Conservation (phyloP, 1,140 invertebrate species). For the Samia ricini region DNA sequence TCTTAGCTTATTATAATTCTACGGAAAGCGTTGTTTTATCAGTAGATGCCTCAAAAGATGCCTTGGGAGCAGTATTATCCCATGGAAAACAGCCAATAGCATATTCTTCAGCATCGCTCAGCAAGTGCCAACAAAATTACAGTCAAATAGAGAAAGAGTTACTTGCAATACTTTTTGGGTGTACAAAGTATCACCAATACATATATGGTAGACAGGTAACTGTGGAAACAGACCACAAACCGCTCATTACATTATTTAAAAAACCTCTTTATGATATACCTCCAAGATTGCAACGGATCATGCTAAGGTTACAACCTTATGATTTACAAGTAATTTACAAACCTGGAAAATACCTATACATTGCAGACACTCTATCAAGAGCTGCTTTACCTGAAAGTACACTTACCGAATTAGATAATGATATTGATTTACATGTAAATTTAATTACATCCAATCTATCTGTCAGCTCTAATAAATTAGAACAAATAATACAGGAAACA, state of each 20-base stretch:
- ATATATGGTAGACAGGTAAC: conserved; percentile 17
- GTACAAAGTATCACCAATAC: conserved; percentile 22
- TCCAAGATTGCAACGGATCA: conserved; percentile 16
- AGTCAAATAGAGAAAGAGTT: conserved; percentile 19
- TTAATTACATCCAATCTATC: too few species aligned
- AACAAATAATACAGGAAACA: too few species aligned
- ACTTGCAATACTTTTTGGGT: conserved; percentile 16
- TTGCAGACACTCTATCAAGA: too few species aligned
- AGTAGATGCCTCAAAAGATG: conserved; percentile 9
- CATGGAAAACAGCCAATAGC: conserved; percentile 15
- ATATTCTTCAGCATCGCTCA: conserved; percentile 11
- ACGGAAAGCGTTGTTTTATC: background rate
- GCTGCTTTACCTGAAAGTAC: too few species aligned
- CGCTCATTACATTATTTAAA: conserved; percentile 15
- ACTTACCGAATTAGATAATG: too few species aligned
- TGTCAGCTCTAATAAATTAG: too few species aligned
- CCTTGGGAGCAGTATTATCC: conserved; percentile 12
- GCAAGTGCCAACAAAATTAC: conserved; percentile 7
- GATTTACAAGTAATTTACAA: conserved; percentile 13
- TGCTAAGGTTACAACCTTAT: conserved; percentile 14
- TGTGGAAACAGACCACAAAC: conserved; percentile 23
- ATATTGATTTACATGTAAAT: too few species aligned
- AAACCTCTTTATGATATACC: conserved; percentile 17
- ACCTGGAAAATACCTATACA: conserved; percentile 18
- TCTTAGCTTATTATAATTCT: background rate